Conservation (phyloP, 2,113 vertebrate species). For the Ascaphus truei region DNA sequence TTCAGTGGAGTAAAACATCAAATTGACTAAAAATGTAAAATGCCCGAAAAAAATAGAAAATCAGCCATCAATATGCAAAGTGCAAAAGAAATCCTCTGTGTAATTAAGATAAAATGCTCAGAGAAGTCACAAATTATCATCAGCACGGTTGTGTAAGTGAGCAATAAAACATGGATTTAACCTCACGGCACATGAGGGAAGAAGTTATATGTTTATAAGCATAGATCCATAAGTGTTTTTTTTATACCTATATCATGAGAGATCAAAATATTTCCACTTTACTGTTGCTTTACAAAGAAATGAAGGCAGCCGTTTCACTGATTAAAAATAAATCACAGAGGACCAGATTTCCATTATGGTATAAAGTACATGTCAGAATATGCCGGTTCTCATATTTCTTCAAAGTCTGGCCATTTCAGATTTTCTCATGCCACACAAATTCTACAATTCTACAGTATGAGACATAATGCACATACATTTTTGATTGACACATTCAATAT, state of each 20-base stretch:
- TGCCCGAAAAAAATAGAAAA: neutral
- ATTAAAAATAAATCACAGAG: conserved; percentile 28
- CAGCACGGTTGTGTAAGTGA: neutral
- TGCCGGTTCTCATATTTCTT: neutral
- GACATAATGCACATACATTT: neutral
- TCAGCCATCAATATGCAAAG: conserved; percentile 21
- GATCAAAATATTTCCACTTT: conserved; percentile 11
- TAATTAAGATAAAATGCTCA: conserved; percentile 33
- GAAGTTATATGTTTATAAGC: neutral
- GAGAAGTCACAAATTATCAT: conserved; percentile 21
- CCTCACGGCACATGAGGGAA: neutral
- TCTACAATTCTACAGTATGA: neutral
- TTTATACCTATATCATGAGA: neutral
- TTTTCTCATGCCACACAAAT: neutral
- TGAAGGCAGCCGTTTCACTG: conserved; percentile 1
- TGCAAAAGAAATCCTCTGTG: conserved; percentile 14
- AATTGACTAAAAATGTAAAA: conserved; percentile 24
- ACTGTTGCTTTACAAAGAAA: neutral
- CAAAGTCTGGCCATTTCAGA: neutral
- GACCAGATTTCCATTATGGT: conserved; percentile 1
- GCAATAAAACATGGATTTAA: conserved; percentile 27
- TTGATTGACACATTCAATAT: neutral
- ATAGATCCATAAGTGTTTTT: neutral
- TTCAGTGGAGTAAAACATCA: conserved; percentile 18
- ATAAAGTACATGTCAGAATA: conserved; percentile 2